These are phyloP conservation scores for Megalopta genalis DNA, from an alignment of 1,140 invertebrate genomes.

Conservation along the genomic window DNA sequence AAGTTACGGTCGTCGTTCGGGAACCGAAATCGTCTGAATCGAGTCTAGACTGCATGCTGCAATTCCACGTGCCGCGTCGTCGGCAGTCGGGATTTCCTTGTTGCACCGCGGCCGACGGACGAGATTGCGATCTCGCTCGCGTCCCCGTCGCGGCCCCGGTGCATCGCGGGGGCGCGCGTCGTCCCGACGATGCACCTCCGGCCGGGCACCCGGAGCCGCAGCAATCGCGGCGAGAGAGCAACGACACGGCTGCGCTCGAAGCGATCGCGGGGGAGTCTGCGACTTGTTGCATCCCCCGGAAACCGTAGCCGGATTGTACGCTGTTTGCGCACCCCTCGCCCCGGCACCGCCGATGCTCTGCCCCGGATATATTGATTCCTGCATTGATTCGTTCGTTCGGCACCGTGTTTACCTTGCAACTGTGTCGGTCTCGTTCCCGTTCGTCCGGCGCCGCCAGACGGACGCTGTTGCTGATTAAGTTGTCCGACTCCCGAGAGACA, in stretches of 20 bases:
- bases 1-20: too few species aligned
- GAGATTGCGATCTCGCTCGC: too few species aligned
- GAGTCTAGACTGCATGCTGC: too few species aligned
- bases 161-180: too few species aligned
- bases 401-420: not conserved
- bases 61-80: not conserved
- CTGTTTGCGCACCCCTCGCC: not conserved
- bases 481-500: too few species aligned
- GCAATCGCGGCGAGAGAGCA: slow-evolving; percentile 25
- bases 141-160: too few species aligned
- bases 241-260: slow-evolving; percentile 12
- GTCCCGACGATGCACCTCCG: too few species aligned
- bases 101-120: not conserved
- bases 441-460: too few species aligned
- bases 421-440: too few species aligned
- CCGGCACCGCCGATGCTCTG: slow-evolving; percentile 8
- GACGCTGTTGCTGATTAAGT: too few species aligned
- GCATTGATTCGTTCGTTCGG: slow-evolving; percentile 16
- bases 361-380: slow-evolving; percentile 36
- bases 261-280: slow-evolving; percentile 45
- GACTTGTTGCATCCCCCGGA: slow-evolving; percentile 59
- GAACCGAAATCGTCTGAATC: too few species aligned
- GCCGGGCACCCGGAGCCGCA: not conserved
- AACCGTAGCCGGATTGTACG: slow-evolving; percentile 16
- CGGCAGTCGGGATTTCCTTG: not conserved